Base-by-base conservation (phyloP, 2,113 vertebrate species). In the Sander vitreus region DNA sequence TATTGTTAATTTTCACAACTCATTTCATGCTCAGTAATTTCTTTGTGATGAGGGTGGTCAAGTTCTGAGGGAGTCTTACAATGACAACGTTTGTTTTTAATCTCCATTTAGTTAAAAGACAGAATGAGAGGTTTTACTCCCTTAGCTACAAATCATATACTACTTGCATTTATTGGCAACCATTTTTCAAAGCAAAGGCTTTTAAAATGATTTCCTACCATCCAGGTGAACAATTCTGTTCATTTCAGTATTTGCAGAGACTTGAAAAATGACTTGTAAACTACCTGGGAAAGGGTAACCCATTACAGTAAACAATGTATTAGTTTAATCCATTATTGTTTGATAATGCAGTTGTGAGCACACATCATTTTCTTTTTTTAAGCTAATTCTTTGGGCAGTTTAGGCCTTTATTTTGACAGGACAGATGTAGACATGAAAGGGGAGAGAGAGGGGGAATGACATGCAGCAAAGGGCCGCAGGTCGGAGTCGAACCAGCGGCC, bases 21-120 rank as follows among this genome's bases (percentile, higher is more conserved):
- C 30, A 45, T 64, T 65, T 64, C 51, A 64, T 53, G 33, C 55
- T 74, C 65, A 15, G 63, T 53, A 7, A 43, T 53, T 15, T 45
- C 18, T 64, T 33, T 43, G 21, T 53, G 13, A 19, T 45, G 3
- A 54, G 27, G 13, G 13, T n/a, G 5, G 16, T 33, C 13, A 78
- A 19, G 14, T 13, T 19, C 15, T 16, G 15, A 68, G 30, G 4
- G 45, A 39, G 25, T 68, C 53, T 36, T 48, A 36, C 3, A 7
- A 18, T 36, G 6, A 16, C 43, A 30, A 6, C 25, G 33, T 57
- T 15, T 48, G 23, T n/a, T 78, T 69, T 43, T 18, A 43, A 60
- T 21, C 21, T 62, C 4, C 5, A 12, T 39, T 50, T 47, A n/a
- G 19, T 58, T 50, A 23, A 50, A 77, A 25, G 50, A 10, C 9